Evolutionary conservation across 1,140 invertebrate species (phyloP).

Genomic region (Platorchestia sp.): DNA sequence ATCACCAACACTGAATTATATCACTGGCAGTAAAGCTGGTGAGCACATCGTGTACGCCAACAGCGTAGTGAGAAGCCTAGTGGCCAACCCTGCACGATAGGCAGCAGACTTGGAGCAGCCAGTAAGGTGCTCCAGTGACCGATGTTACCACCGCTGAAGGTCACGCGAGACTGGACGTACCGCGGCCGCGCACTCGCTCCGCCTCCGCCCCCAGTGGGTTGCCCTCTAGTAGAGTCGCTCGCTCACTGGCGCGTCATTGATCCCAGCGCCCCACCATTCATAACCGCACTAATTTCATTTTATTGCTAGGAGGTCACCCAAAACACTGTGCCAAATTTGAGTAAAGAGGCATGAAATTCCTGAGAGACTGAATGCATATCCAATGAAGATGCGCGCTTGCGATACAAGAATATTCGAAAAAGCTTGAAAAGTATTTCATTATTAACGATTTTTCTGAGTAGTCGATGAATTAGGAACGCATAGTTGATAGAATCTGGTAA

Average conservation of each 20-base stretch:
- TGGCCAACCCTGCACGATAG: neutral
- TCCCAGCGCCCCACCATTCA: neutral
- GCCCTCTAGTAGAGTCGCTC: neutral
- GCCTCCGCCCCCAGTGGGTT: neutral
- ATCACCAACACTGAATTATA: neutral
- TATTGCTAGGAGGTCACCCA: neutral
- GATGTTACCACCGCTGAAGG: constrained; percentile 32
- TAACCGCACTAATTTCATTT: neutral
- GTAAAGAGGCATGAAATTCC: neutral
- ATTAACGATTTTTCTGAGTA: neutral
- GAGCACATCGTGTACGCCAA: neutral
- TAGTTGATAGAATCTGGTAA: neutral
- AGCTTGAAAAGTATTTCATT: neutral
- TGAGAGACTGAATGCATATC: too few species aligned
- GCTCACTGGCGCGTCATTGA: constrained; percentile 8
- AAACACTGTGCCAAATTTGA: neutral
- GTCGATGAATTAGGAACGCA: neutral
- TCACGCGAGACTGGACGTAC: constrained; percentile 35
- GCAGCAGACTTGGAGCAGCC: neutral
- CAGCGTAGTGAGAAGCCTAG: neutral
- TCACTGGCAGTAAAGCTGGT: neutral
- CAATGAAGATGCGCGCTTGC: neutral
- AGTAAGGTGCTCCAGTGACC: constrained; percentile 43
- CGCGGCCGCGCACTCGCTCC: neutral
- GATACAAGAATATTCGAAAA: neutral